These are phyloP conservation scores for Periphyllus acericola DNA, from an alignment of 2,888 invertebrate species.

Conservation along the genomic window DNA sequence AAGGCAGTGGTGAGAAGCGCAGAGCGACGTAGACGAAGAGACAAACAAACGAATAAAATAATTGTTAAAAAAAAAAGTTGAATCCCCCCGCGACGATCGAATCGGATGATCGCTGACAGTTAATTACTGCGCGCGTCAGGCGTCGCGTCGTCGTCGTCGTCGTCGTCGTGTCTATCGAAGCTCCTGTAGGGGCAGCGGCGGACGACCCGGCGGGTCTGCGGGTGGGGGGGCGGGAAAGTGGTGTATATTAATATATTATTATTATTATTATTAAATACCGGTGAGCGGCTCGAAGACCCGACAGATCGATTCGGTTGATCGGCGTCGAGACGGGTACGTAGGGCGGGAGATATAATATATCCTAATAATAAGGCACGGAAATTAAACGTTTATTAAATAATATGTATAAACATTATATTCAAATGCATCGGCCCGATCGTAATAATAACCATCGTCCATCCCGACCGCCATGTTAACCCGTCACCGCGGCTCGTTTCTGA, in stretches of 20 bases:
- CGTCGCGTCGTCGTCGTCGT: neutral
- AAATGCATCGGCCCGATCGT: constrained; percentile 51
- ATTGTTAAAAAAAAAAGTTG: neutral
- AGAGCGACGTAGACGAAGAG: neutral
- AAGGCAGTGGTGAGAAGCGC: neutral
- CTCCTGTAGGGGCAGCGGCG: constrained; percentile 41
- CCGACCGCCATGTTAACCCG: neutral
- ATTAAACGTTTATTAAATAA: too few species aligned
- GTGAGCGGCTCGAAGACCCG: neutral
- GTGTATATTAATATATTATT: neutral
- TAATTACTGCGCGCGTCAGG: constrained; percentile 50
- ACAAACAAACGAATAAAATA: constrained; percentile 8
- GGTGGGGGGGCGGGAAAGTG: neutral
- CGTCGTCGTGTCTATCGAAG: constrained; percentile 31
- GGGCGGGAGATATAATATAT: neutral
- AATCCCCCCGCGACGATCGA: constrained; percentile 37
- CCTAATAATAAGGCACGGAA: constrained; percentile 51
- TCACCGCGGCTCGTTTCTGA: constrained; percentile 16
- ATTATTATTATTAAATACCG: constrained; percentile 50
- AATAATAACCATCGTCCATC: constrained; percentile 22
- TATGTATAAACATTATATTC: constrained; percentile 22
- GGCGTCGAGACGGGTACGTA: neutral
- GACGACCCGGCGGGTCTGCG: neutral
- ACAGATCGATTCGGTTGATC: constrained; percentile 55
- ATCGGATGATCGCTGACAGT: constrained; percentile 59